Conservation (phyloP, 2,113 vertebrate species). For the Irena cyanogastra region DNA sequence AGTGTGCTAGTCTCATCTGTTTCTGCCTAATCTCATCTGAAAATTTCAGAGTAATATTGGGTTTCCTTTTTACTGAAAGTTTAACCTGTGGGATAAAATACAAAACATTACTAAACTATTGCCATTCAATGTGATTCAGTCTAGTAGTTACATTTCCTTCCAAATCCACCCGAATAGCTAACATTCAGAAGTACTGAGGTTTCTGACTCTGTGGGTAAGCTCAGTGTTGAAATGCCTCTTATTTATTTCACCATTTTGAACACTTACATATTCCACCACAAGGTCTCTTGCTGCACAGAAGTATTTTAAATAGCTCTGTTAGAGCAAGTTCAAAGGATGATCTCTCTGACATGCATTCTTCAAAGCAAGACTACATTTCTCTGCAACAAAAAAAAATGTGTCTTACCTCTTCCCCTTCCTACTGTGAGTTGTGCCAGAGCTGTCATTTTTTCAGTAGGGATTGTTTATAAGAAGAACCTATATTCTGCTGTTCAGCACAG, state of each 20-base stretch:
- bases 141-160: neutral
- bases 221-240: neutral
- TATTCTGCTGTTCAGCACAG: conserved; percentile 2
- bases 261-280: neutral
- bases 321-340: conserved; percentile 13
- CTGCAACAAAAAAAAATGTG: neutral
- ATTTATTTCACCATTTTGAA: conserved; percentile 1
- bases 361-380: conserved; percentile 1
- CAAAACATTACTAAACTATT: neutral
- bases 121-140: neutral
- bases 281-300: neutral
- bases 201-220: neutral
- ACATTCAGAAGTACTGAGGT: neutral
- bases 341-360: conserved; percentile 22
- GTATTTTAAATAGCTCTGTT: conserved; percentile 13
- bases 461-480: neutral
- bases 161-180: neutral
- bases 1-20: neutral
- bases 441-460: conserved; percentile 7
- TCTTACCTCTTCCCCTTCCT: conserved; percentile 5
- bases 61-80: neutral
- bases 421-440: conserved; percentile 2
- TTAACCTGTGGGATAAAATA: neutral
- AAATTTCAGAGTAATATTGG: neutral
- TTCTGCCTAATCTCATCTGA: neutral